Evolutionary conservation across 2,888 invertebrate genomes (phyloP), one percentile per base, ranked within the genome.

Genomic region (Thymelicus lineola): DNA sequence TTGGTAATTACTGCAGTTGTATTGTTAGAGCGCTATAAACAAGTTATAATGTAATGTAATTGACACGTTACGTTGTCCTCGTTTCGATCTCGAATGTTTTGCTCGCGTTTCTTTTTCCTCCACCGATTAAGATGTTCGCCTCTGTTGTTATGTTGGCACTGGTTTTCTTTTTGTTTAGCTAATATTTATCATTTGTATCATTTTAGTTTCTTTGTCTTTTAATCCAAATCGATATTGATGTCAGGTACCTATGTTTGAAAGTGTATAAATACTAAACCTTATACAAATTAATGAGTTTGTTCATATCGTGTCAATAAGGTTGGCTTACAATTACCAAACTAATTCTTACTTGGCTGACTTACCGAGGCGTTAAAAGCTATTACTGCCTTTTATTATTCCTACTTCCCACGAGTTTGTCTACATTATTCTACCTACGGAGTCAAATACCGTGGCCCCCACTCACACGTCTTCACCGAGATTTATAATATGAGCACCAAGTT

Each of bases 401-500:
- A 73, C 74, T 82, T 85, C 84, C 81, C 83, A 83, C 81, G 83
- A 75, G 75, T 74, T 28, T 63, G 73, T 77, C 75, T 77, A 78
- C 73, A 79, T 80, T 80, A 80, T 79, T 79, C 75, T 74, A 74
- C 75, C 74, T 77, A 75, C 73, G 75, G 75, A 82, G 78, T 83
- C 79, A 80, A 80, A 77, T 76, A 80, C 80, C 83, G 82, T 83
- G 78, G 79, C 80, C 74, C 73, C 76, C 70, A 72, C 71, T 74
- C 75, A 76, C 74, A 78, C 74, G 75, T 82, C 80, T 83, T 84
- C 77, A 80, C 84, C 81, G 81, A 79, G 78, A 82, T 84, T 78
- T 83, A 77, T 85, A 85, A 84, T 83, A 82, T 85, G 79, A 79
- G 81, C 80, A 79, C 77, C 81, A 82, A 78, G 76, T 91, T 92